phyloP scores from a whole-genome alignment of 2,888 invertebrate species.

The Paralinhomoeus sp. region DNA sequence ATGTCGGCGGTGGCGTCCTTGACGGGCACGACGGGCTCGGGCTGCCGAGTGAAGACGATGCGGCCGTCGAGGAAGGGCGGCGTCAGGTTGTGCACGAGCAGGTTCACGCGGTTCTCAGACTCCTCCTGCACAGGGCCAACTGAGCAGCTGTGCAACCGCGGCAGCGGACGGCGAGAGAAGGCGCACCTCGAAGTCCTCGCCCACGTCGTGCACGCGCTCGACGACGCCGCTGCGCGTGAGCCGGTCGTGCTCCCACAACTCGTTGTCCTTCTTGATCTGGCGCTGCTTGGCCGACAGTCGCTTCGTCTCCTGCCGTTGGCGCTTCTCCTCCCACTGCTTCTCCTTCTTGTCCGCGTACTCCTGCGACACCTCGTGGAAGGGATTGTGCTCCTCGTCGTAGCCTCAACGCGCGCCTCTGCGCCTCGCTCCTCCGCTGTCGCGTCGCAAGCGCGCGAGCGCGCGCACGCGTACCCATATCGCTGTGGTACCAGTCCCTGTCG shows the following conservation, averaged over 20 bases:
- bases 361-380: slow-evolving; percentile 46
- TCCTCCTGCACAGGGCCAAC: too few species aligned
- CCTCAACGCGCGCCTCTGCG: too few species aligned
- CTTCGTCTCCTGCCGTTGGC: slow-evolving; percentile 50
- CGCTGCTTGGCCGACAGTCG: slow-evolving; percentile 80
- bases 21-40: slow-evolving; percentile 40
- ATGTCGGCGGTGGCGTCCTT: slow-evolving; percentile 84
- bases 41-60: slow-evolving; percentile 95
- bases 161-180: too few species aligned
- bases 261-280: slow-evolving; percentile 85
- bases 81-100: slow-evolving; percentile 87
- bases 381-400: slow-evolving; percentile 56
- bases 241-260: slow-evolving; percentile 91
- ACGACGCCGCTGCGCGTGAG: slow-evolving; percentile 64
- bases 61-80: slow-evolving; percentile 95
- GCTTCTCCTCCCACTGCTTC: slow-evolving; percentile 55
- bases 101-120: slow-evolving; percentile 76
- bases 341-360: slow-evolving; percentile 83
- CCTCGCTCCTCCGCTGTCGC: too few species aligned
- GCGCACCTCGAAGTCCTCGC: slow-evolving; percentile 49
- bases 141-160: too few species aligned
- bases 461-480: too few species aligned
- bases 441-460: too few species aligned
- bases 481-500: slow-evolving; percentile 60
- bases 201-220: slow-evolving; percentile 37